These are phyloP conservation scores for Tympanuchus pallidicinctus DNA, from an alignment of 2,113 vertebrate species.

Conservation along the genomic window DNA sequence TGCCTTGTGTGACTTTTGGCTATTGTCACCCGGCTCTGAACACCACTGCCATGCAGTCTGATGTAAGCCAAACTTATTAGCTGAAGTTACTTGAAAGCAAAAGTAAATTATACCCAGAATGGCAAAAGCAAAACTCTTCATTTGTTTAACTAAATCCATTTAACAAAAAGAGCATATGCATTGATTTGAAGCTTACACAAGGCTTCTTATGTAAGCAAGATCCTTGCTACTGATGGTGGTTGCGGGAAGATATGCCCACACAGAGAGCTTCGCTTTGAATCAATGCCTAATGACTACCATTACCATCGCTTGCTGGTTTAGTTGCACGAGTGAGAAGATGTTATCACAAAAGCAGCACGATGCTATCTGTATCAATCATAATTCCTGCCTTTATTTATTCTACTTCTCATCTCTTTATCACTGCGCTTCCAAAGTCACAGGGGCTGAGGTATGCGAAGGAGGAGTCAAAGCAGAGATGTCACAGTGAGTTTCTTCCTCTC, in stretches of 20 bases:
- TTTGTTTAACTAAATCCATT: neutral
- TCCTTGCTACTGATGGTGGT: neutral
- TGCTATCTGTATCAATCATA: neutral
- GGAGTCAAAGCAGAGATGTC: neutral
- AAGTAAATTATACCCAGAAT: neutral
- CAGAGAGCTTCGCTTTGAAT: neutral
- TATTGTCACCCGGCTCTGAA: neutral
- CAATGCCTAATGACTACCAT: neutral
- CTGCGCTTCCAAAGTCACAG: neutral
- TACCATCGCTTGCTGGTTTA: neutral
- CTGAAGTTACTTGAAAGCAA: neutral
- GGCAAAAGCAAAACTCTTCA: neutral
- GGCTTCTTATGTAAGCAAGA: neutral
- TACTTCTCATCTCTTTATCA: neutral
- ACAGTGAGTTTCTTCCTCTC: neutral
- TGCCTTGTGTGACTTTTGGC: neutral
- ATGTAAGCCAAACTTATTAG: neutral
- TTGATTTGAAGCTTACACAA: neutral
- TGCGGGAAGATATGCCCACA: neutral
- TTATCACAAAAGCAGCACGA: neutral
- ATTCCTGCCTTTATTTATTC: neutral
- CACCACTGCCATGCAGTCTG: fast-evolving
- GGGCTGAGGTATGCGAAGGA: neutral
- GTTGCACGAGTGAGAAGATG: neutral
- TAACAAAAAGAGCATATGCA: neutral